Evolutionary conservation across 2,113 vertebrate genomes (phyloP).

Genomic region (Ovibos moschatus): DNA sequence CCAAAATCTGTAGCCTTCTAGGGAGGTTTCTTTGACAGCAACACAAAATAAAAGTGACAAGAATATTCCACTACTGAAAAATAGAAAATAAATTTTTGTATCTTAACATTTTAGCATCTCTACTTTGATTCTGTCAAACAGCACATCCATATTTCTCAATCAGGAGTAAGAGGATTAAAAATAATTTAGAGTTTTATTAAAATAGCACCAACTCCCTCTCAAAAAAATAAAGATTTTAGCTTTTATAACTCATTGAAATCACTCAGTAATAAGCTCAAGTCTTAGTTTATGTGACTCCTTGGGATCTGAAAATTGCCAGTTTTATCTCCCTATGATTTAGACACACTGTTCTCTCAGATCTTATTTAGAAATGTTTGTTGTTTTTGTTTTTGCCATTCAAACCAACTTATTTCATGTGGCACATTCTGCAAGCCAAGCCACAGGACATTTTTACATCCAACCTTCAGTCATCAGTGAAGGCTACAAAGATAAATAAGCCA

Average conservation of each 20-base stretch:
- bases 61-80: neutral
- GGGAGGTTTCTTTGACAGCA: neutral
- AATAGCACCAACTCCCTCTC: neutral
- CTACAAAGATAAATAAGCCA: constrained; percentile 29
- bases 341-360: neutral
- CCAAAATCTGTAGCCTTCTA: neutral
- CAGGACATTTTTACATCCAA: neutral
- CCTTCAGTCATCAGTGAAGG: neutral
- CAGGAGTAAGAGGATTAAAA: neutral
- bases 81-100: neutral
- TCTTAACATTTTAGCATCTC: neutral
- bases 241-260: neutral
- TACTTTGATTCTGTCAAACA: neutral
- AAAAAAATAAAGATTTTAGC: neutral
- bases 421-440: neutral
- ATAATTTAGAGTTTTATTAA: neutral
- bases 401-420: neutral
- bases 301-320: neutral
- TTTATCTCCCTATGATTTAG: neutral
- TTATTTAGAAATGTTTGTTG: neutral
- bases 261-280: neutral
- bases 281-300: neutral
- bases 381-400: neutral
- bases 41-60: neutral
- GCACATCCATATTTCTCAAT: neutral